These are phyloP conservation scores for Vimba vimba DNA, from an alignment of 2,113 vertebrate genomes.

Conservation along the genomic window DNA sequence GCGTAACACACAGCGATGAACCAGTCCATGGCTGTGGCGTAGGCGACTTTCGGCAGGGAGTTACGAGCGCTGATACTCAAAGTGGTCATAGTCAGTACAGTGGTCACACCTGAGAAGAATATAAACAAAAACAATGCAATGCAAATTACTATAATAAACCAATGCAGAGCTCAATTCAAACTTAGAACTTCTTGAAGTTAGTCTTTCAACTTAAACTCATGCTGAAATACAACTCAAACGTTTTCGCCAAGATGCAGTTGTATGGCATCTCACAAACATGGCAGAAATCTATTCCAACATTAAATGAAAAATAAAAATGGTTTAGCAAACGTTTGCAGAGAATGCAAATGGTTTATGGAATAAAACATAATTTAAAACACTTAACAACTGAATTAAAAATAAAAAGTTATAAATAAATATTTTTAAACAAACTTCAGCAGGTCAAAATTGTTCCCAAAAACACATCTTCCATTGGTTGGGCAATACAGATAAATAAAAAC, in stretches of 20 bases:
- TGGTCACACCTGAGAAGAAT: conserved; percentile 88
- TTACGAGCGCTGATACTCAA: conserved; percentile 96
- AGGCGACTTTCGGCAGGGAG: conserved; percentile 97
- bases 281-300: background rate
- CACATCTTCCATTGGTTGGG: background rate
- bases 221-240: background rate
- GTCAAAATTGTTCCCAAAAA: background rate
- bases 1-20: conserved; percentile 99
- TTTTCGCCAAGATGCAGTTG: no score
- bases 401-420: background rate
- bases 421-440: background rate
- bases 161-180: background rate
- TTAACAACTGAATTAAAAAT: background rate
- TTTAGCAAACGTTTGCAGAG: background rate
- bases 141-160: background rate
- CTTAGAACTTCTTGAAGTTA: background rate
- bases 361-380: background rate
- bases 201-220: background rate
- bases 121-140: background rate
- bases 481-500: background rate
- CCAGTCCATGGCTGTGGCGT: conserved; percentile 99
- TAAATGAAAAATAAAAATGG: background rate
- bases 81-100: conserved; percentile 97
- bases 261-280: background rate
- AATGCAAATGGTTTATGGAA: background rate